Percentiles rank a stretch among this genome's conserved stretches.
Conservation (phyloP, 2,113 vertebrate species). For the Piliocolobus tephrosceles region DNA sequence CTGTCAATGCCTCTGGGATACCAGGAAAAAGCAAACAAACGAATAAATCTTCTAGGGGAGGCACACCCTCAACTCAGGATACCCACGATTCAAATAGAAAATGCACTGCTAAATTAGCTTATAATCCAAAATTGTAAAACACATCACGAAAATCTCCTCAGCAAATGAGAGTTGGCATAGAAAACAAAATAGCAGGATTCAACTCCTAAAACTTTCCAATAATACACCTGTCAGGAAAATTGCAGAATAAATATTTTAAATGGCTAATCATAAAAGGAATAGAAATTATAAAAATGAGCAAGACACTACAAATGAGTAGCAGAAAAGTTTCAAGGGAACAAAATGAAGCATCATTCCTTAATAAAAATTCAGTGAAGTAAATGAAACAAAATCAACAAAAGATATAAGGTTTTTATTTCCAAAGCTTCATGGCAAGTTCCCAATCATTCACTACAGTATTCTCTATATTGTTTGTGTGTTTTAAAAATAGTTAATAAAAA, state of each 20-base stretch:
- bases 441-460: background rate
- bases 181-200: background rate
- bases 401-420: background rate
- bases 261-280: background rate
- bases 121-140: background rate
- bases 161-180: background rate
- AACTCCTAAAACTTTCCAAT: background rate
- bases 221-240: background rate
- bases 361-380: background rate
- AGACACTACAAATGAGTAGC: background rate
- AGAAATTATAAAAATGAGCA: background rate
- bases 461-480: background rate
- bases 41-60: background rate
- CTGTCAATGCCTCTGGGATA: background rate
- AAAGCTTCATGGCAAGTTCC: background rate
- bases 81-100: background rate
- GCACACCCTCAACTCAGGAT: background rate
- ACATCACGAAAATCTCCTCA: background rate
- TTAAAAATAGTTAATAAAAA: background rate
- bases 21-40: background rate
- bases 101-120: background rate
- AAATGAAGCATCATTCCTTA: background rate
- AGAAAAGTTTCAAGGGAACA: background rate
- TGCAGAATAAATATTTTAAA: slow-evolving; percentile 42
- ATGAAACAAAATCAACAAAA: background rate